Conservation (phyloP, 2,113 vertebrate genomes). For the Anhinga anhinga region DNA sequence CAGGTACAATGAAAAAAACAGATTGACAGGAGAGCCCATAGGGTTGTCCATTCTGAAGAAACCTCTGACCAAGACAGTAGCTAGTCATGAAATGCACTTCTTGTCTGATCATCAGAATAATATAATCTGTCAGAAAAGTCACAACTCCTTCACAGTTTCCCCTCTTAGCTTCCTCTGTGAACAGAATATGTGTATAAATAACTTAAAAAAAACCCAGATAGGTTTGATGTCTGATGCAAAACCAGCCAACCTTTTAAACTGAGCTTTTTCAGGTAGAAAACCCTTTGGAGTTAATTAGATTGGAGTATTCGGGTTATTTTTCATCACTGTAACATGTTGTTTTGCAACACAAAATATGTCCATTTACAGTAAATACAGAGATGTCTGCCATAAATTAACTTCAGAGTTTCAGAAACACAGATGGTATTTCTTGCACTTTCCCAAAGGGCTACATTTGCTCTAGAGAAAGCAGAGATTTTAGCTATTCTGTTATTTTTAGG, state of each 20-base stretch:
- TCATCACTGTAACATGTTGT: constrained; percentile 21
- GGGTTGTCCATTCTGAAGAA: neutral
- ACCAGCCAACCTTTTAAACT: neutral
- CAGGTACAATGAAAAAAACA: neutral
- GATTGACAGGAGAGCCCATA: neutral
- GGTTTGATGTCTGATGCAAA: neutral
- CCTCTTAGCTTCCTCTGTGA: neutral
- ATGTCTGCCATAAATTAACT: constrained; percentile 41
- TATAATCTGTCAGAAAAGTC: neutral
- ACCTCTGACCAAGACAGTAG: neutral
- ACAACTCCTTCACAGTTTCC: neutral
- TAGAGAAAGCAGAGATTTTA: neutral
- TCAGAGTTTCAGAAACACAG: constrained; percentile 29
- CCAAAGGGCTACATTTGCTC: constrained; percentile 13
- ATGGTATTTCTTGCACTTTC: constrained; percentile 53
- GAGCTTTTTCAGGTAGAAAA: neutral
- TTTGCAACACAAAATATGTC: constrained; percentile 40
- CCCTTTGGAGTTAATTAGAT: neutral
- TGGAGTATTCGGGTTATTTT: neutral
- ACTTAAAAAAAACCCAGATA: fast-evolving
- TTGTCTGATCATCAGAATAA: neutral
- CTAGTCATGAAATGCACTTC: neutral
- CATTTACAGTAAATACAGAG: constrained; percentile 43
- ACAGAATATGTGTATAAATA: neutral
- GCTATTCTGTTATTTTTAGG: constrained; percentile 33